Evolutionary conservation across 2,888 invertebrate species (phyloP).

Genomic region (Andrena hattorfiana): DNA sequence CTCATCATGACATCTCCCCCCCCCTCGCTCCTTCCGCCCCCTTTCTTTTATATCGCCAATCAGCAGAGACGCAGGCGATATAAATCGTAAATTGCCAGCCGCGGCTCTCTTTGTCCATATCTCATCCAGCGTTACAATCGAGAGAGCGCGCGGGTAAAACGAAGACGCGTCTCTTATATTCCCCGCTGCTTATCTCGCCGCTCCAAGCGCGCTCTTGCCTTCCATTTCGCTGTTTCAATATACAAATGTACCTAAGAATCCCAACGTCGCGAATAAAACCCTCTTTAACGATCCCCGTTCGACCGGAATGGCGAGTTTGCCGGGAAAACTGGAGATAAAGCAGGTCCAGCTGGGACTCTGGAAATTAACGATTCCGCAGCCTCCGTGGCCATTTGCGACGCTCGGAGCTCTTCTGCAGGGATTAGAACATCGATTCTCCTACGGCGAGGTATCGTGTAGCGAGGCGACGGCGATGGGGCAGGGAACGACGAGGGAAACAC

Average conservation of each 20-base stretch:
- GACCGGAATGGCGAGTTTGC: no score
- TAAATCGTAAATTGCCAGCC: slow-evolving; percentile 16
- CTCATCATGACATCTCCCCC: slow-evolving; percentile 12
- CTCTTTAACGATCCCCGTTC: not conserved
- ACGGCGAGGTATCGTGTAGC: not conserved
- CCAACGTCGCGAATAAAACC: not conserved
- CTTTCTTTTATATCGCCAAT: slow-evolving; percentile 14
- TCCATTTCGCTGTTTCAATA: slow-evolving; percentile 8
- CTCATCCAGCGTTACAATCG: slow-evolving; percentile 19
- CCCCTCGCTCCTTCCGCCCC: not conserved
- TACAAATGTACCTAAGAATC: not conserved
- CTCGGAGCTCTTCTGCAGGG: not conserved
- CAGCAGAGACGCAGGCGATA: slow-evolving; percentile 18
- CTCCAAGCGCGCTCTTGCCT: not conserved
- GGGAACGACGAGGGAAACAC: slow-evolving; percentile 8
- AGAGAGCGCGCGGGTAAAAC: not conserved
- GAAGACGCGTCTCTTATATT: slow-evolving; percentile 3
- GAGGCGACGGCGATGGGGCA: not conserved
- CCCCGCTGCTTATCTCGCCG: slow-evolving; percentile 7
- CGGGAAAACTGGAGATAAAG: no score
- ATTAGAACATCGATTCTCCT: not conserved
- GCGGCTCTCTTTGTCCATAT: slow-evolving; percentile 29
- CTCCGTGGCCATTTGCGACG: no score
- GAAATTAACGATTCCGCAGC: no score
- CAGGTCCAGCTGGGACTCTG: no score